phyloP scores from a whole-genome alignment of 2,797 vertebrate species.

The Crocodylus rhombifer region DNA sequence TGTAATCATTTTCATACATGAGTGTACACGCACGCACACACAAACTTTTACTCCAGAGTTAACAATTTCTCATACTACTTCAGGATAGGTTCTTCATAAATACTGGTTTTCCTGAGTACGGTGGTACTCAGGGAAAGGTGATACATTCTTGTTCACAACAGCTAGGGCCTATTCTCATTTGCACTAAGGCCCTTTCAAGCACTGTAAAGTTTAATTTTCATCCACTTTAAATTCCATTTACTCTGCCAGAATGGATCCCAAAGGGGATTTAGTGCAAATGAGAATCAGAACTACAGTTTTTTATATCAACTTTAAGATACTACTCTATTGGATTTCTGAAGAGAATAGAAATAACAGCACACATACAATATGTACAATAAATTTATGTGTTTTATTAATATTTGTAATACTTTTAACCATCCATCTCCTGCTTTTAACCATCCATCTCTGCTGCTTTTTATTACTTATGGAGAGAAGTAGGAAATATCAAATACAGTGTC shows the following conservation, averaged over 20 bases:
- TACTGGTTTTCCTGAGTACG: neutral
- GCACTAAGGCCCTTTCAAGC: neutral
- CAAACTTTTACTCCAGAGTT: neutral
- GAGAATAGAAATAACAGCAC: no score
- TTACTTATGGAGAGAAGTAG: neutral
- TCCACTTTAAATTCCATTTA: neutral
- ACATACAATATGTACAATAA: neutral
- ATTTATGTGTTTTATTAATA: neutral
- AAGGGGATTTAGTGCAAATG: neutral
- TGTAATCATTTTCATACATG: no score
- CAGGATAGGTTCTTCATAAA: neutral
- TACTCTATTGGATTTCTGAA: no score
- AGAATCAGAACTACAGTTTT: neutral
- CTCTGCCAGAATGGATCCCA: neutral
- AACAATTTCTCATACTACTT: neutral
- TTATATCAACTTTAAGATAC: no score
- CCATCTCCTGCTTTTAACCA: neutral
- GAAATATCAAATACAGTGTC: neutral
- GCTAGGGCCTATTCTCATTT: neutral
- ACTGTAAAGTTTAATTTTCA: neutral
- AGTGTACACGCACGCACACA: neutral
- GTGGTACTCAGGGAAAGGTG: no score
- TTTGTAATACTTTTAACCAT: neutral
- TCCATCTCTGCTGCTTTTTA: conserved; percentile 22
- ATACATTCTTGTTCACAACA: accelerated